Percentiles rank a stretch among this genome's conserved stretches.
Conservation (phyloP, 2,797 vertebrate genomes). For the Coregonus ussuriensis region DNA sequence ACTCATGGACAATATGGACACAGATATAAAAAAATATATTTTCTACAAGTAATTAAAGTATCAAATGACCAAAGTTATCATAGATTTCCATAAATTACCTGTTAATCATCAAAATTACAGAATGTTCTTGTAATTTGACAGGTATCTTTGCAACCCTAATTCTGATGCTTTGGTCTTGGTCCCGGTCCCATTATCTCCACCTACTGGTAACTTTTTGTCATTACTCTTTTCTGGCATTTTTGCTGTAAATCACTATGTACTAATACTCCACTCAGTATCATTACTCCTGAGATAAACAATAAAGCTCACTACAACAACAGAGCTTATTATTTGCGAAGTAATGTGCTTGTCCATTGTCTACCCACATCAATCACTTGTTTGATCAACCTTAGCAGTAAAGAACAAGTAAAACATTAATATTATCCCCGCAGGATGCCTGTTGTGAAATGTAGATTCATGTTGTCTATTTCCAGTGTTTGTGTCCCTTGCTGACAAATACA, state of each 20-base stretch:
- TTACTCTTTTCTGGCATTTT: not conserved
- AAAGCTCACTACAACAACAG: not conserved
- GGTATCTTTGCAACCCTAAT: not conserved
- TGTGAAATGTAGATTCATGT: not conserved
- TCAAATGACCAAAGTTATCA: too few species aligned
- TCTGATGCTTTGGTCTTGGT: not conserved
- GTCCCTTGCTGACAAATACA: conserved; percentile 4
- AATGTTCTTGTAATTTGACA: conserved; percentile 4
- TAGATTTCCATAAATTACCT: too few species aligned
- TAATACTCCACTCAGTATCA: not conserved
- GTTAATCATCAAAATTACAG: not conserved
- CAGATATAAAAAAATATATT: too few species aligned
- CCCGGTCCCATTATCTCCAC: conserved; percentile 3
- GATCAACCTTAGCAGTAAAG: not conserved
- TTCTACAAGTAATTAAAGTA: too few species aligned
- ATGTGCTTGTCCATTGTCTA: not conserved
- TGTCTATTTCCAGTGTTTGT: conserved; percentile 1
- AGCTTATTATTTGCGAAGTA: not conserved
- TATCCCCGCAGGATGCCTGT: not conserved
- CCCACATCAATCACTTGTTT: not conserved
- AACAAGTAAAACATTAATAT: not conserved
- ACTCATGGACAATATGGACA: too few species aligned
- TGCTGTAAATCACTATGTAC: not conserved
- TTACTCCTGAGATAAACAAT: not conserved
- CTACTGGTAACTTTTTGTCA: not conserved